These are phyloP conservation scores for Monarcha castaneiventris DNA, from an alignment of 2,113 vertebrate species.

Conservation along the genomic window DNA sequence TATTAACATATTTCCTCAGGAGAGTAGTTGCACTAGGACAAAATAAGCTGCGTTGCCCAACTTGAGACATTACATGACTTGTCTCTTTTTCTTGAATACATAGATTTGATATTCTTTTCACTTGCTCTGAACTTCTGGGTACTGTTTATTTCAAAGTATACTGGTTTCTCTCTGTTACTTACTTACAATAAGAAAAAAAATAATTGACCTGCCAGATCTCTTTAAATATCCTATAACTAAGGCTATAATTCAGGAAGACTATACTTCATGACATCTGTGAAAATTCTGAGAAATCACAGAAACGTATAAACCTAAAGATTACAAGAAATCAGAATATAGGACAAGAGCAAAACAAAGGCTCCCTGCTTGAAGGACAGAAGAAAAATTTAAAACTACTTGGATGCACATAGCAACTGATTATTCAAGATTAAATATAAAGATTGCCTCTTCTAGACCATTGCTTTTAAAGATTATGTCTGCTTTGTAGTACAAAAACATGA, in stretches of 20 bases:
- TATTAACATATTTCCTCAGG: not conserved
- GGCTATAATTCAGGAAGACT: not conserved
- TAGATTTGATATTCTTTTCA: not conserved
- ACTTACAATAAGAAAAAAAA: not conserved
- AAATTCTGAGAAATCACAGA: not conserved
- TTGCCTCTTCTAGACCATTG: not conserved
- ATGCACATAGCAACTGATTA: not conserved
- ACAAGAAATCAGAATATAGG: not conserved
- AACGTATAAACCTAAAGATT: rapidly evolving
- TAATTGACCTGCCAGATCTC: not conserved
- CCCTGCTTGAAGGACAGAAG: not conserved
- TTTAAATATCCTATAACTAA: not conserved
- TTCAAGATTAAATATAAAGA: not conserved
- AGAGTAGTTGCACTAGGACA: not conserved
- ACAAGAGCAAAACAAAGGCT: not conserved
- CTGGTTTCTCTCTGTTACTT: not conserved
- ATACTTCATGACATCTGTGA: not conserved
- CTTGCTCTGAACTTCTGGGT: not conserved
- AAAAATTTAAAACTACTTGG: not conserved
- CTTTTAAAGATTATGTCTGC: not conserved
- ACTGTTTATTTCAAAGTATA: not conserved
- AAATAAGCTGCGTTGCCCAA: not conserved
- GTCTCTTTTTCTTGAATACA: not conserved
- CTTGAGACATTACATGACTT: not conserved
- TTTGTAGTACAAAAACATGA: rapidly evolving